Base-by-base conservation (phyloP, 2,797 vertebrate genomes). In the Crocidura indochinensis region DNA sequence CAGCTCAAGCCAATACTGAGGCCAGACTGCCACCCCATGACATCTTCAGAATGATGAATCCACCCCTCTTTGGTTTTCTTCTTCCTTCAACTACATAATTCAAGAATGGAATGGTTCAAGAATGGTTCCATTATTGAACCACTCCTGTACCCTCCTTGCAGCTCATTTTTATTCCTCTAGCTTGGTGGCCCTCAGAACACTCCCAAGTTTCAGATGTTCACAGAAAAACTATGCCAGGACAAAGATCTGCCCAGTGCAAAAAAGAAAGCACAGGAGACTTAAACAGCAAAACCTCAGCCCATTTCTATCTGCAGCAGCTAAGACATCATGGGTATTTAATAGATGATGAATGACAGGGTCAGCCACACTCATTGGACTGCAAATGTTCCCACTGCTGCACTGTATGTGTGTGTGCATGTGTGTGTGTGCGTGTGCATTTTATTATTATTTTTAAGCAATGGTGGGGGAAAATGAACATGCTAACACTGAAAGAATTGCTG, bases 101-200 rank as follows among this genome's bases (percentile, higher is more conserved):
- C 71, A 93, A 56, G 38, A 38, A 38, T 38, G 38, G 38, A 38
- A 38, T 38, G 38, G 38, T 38, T 38, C 38, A 38, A 38, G 38
- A 38, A 38, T 38, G 38, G 38, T 38, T 38, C 38, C 38, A 38
- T 84, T 93, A 38, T 62, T 73, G 47, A 76, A 51, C 1, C 8
- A 74, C 72, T 69, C 62, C 14, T 20, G 19, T 20, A 15, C 6
- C 17, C 56, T 20, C 68, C 9, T 11, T 1, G 6, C 31, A 75
- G 83, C 82, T 93, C 91, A 95, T 92, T 81, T 90, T 88, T 69
- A 79, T 78, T 77, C 62, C 78, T n/a, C 87, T 91, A 93, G 82
- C 72, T 47, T 62, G 38, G 81, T 73, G 75, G 38, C 74, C 91
- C 91, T 92, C 84, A 75, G 74, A 88, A 87, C 6, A 44, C 73